Conservation (phyloP, 2,797 vertebrate species). For the Thripadectes ignobilis region DNA sequence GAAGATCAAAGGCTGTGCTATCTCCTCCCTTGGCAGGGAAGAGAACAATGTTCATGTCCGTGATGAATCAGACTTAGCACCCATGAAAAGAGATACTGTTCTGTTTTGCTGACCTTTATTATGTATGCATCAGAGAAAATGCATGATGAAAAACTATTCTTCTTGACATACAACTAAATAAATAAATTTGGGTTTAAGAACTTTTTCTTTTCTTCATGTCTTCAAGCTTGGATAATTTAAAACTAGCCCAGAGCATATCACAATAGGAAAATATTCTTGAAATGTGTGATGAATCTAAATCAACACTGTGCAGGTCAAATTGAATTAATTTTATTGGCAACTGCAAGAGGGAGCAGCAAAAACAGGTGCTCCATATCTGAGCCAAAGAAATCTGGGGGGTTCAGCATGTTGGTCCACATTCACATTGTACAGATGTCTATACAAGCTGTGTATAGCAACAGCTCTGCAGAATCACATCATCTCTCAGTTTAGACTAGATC, state of each 20-base stretch:
- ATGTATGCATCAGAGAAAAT: not conserved
- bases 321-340: not conserved
- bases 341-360: not conserved
- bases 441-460: not conserved
- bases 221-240: not conserved
- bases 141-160: conserved; percentile 8
- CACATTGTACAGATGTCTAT: not conserved
- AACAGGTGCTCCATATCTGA: not conserved
- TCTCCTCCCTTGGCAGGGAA: not conserved
- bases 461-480: not conserved
- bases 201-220: conserved; percentile 12
- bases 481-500: not conserved
- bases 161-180: conserved; percentile 22
- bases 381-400: not conserved
- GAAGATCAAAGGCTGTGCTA: conserved; percentile 9
- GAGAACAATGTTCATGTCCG: not conserved
- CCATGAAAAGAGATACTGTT: not conserved
- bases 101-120: conserved; percentile 17
- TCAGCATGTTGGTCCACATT: not conserved
- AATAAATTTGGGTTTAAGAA: conserved; percentile 5
- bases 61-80: not conserved
- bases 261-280: not conserved
- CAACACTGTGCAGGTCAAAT: not conserved
- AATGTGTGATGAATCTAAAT: not conserved
- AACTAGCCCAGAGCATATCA: not conserved